Evolutionary conservation across 2,888 invertebrate genomes (phyloP), one percentile per base, ranked within the genome.

Genomic region (Salticus scenicus): DNA sequence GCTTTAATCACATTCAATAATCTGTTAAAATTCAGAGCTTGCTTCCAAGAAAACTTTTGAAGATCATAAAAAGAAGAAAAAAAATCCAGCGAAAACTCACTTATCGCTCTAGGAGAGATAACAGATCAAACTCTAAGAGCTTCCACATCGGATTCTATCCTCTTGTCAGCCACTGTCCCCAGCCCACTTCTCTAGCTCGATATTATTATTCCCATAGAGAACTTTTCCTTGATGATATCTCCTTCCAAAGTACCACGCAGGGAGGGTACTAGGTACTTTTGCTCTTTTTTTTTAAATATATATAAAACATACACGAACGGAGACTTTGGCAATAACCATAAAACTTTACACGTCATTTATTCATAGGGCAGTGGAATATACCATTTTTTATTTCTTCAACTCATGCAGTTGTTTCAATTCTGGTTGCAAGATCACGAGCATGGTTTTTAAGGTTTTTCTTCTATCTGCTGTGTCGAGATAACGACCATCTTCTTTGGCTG

Each of bases 321-420:
- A 64, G 74, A 81, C 31, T 30, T 42, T n/a, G 69, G 77, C 73
- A 84, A 83, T 83, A 83, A 84, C 83, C 77, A 84, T 83, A 84
- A 84, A 84, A 84, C 72, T 84, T 84, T 77, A 84, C 83, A 77
- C 83, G 77, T 84, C 83, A 77, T 73, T 84, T 84, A 77, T 84
- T 84, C 83, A 84, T 77, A 69, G 71, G 71, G 51, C 67, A 41
- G 72, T 71, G 67, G 66, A 37, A 33, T 8, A 33, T 8, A 42
- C 47, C 27, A 17, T 67, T 51, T 82, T 37, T 33, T 66, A 42
- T 51, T 57, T 71, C 47, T 41, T 12, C 71, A 31, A 73, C 47
- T 69, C 33, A 33, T 30, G 66, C 20, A 51, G 71, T 73, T 47
- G 67, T 73, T 77, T 77, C 77, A 84, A 67, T 72, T 76, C 71